Base-by-base conservation (phyloP, 2,113 vertebrate genomes). In the Neolamprologus devosi region DNA sequence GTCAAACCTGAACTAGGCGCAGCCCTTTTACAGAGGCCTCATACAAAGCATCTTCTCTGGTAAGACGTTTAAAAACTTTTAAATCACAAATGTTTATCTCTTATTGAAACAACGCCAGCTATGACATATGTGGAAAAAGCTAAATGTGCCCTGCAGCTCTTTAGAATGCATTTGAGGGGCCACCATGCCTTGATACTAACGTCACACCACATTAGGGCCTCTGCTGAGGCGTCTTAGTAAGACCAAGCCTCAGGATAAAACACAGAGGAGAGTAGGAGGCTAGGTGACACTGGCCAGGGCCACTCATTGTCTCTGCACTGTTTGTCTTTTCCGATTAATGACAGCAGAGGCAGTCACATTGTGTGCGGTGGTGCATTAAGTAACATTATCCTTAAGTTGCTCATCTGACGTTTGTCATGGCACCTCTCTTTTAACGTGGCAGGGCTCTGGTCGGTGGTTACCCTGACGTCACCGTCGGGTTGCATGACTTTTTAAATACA, bases 271-370 rank as follows among this genome's bases (percentile, higher is more conserved):
- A 8, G 16, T 65, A 83, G 85, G 81, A 89, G 83, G 79, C 84
- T 88, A 88, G 86, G 90, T 90, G 91, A 94, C 63, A 84, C 63
- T 89, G 88, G 82, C 90, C 86, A 94, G 87, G 82, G 23, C 86
- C 86, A 2, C 55, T 86, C 70, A 65, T 89, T 88, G 87, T 90
- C 87, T 88, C 45, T 73, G 21, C 57, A 80, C 35, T 90, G 90
- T 93, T 93, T 90, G 88, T 94, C 85, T 60, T 85, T 83, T 86
- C 70, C 63, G 65, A 80, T 83, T 87, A 90, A 91, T 92, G 87
- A 85, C 86, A 91, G 78, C 55, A n/a, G 75, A 79, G 85, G 21
- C 88, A 40, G 87, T 79, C 58, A 42, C 73, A 73, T 84, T 90
- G 91, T 90, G 85, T 63, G 37, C 73, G n/a, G 79, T 28, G 84